Percentiles rank a stretch among this genome's conserved stretches.
Evolutionary conservation across 2,797 vertebrate species (phyloP).

Genomic region (Gallirallus australis): DNA sequence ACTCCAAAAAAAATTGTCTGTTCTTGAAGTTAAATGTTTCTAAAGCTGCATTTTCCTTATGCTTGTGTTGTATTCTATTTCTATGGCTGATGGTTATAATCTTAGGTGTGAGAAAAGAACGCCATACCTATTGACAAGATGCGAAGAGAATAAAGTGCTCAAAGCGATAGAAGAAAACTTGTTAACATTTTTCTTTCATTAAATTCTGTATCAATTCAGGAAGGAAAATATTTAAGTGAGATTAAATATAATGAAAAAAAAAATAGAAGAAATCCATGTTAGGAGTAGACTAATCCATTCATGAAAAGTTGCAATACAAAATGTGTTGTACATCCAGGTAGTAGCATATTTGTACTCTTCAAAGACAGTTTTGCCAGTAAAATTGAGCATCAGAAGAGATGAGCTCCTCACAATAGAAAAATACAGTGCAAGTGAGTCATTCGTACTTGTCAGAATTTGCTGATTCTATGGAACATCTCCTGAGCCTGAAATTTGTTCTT

Average conservation of each 20-base stretch:
- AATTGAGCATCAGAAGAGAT: constrained; percentile 4
- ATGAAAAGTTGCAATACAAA: not conserved
- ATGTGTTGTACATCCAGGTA: not conserved
- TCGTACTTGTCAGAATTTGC: constrained; percentile 25
- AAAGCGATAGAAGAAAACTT: not conserved
- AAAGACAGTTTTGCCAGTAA: constrained; percentile 15
- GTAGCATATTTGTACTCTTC: constrained; percentile 1
- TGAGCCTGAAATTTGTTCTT: not conserved
- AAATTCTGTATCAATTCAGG: not conserved
- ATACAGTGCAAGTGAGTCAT: not conserved
- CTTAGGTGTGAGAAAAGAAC: not conserved
- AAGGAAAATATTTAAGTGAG: not conserved
- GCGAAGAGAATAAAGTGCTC: not conserved
- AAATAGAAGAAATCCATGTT: not conserved
- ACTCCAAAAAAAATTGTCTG: not conserved
- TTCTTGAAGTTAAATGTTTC: not conserved
- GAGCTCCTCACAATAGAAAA: not conserved
- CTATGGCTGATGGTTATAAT: not conserved
- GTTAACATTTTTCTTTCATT: not conserved
- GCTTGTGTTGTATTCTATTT: not conserved
- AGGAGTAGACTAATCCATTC: not conserved
- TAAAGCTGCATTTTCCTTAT: not conserved
- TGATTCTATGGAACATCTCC: constrained; percentile 5
- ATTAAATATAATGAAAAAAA: not conserved
- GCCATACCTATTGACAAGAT: not conserved